Base-by-base conservation (phyloP, 2,888 invertebrate species). In the Cryptocephalus moraei region DNA sequence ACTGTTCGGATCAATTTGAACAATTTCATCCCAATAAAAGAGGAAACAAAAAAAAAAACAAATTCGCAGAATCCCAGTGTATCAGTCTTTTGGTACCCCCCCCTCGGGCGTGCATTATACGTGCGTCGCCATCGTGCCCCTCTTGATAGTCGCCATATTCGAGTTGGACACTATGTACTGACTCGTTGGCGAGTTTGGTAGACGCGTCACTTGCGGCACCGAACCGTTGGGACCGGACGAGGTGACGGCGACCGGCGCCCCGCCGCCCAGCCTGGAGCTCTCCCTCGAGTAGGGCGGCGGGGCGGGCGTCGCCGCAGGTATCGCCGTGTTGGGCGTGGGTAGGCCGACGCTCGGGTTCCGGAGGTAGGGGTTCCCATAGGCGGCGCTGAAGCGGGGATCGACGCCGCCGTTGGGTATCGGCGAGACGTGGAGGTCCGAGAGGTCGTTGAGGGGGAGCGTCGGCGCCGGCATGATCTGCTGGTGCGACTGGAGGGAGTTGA, bases 351-450 rank as follows among this genome's bases (percentile, higher is more conserved):
- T 80, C 43, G 80, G 80, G 49, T 81, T 81, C 34, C 61, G 14
- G 4, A 43, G 49, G 69, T 91, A 91, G 1, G 91, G 91, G 70
- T 92, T 92, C 47, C 89, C 88, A 63, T 92, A 92, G 8, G 89
- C 85, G 34, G 92, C 91, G 44, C 89, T 90, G 68, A 86, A 92
- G 54, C 91, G 75, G 1, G 91, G 90, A 68, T 91, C 91, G 32
- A 91, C 84, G 42, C 61, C 58, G 39, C 70, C 68, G 53, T 68
- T 70, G 32, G 69, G 64, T 44, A 70, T 62, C 52, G 55, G 58
- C 39, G 60, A 54, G 55, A 67, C 56, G 53, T 67, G 67, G 34
- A 69, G 55, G 48, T 68, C 68, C n/a, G 66, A 63, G 33, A 70
- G 56, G 44, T 69, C 69, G 54, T 60, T 68, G 46, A 70, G 51